Evolutionary conservation across 2,888 invertebrate genomes (phyloP).

Genomic region (Lacanobia oleracea): DNA sequence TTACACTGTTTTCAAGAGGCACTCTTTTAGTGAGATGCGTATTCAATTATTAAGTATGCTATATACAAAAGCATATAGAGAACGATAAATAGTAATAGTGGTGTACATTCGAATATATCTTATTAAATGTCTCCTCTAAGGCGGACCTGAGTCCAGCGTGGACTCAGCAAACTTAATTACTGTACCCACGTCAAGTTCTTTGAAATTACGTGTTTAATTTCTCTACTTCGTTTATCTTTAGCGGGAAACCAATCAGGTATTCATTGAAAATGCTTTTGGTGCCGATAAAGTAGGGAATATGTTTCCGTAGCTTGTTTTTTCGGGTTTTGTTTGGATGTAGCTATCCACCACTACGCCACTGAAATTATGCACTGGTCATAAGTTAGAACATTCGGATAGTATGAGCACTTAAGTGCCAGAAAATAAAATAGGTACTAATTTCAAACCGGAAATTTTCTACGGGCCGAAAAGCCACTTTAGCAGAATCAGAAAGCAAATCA

Average conservation of each 20-base stretch:
- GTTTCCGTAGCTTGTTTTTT: background rate
- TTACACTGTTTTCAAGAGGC: too few relatives aligned
- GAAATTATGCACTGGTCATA: too few relatives aligned
- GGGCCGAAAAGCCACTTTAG: too few relatives aligned
- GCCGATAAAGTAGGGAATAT: background rate
- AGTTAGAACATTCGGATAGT: too few relatives aligned
- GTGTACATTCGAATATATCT: conserved; percentile 65
- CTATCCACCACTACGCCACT: too few relatives aligned
- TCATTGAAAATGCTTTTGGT: conserved; percentile 47
- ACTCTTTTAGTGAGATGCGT: background rate
- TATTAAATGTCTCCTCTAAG: conserved; percentile 62
- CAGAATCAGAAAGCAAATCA: too few relatives aligned
- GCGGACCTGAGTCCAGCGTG: conserved; percentile 33
- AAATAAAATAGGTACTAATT: too few relatives aligned
- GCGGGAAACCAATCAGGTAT: conserved; percentile 62
- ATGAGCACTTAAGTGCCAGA: too few relatives aligned
- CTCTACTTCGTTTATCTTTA: conserved; percentile 61
- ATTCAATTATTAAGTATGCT: background rate
- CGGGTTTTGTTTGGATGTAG: too few relatives aligned
- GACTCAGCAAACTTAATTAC: conserved; percentile 77
- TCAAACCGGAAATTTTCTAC: too few relatives aligned
- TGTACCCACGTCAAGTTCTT: conserved; percentile 77
- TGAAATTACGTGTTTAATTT: conserved; percentile 71
- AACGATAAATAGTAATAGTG: conserved; percentile 59
- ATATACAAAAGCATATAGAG: background rate